Percentiles rank a stretch among this genome's conserved stretches.
phyloP scores from a whole-genome alignment of 2,888 invertebrate species.

The Drosophila borealis region DNA sequence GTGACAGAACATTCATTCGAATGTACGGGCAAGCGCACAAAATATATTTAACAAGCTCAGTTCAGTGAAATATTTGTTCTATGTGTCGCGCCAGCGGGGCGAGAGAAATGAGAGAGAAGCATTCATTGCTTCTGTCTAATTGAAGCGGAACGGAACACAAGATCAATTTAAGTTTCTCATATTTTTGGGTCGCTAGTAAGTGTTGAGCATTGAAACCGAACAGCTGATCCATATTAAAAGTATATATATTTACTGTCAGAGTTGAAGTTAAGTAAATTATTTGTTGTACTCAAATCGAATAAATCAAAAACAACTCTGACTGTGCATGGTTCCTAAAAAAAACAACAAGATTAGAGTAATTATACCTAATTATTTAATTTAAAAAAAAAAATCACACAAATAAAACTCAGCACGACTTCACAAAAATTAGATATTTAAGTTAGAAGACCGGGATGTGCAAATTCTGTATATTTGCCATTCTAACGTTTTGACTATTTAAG shows the following conservation, averaged over 20 bases:
- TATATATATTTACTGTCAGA: not conserved
- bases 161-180: constrained; percentile 23
- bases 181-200: constrained; percentile 27
- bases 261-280: not conserved
- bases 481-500: constrained; percentile 5
- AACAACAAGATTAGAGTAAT: not conserved
- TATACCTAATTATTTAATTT: not conserved
- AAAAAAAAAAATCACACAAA: not conserved
- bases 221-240: not conserved
- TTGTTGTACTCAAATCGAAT: not conserved
- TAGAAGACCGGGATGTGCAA: not conserved
- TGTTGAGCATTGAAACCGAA: constrained; percentile 6
- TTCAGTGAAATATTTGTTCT: constrained; percentile 34
- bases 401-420: not conserved
- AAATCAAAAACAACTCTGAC: too few species aligned
- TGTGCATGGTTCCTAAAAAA: not conserved
- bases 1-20: constrained; percentile 12
- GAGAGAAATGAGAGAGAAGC: constrained; percentile 29
- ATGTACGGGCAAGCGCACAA: constrained; percentile 1
- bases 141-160: constrained; percentile 26
- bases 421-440: not conserved
- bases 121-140: constrained; percentile 38
- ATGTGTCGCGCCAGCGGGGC: not conserved
- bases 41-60: constrained; percentile 31
- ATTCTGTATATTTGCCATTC: constrained; percentile 13